Conservation (phyloP, 2,888 invertebrate species). For the Pomacea canaliculata region DNA sequence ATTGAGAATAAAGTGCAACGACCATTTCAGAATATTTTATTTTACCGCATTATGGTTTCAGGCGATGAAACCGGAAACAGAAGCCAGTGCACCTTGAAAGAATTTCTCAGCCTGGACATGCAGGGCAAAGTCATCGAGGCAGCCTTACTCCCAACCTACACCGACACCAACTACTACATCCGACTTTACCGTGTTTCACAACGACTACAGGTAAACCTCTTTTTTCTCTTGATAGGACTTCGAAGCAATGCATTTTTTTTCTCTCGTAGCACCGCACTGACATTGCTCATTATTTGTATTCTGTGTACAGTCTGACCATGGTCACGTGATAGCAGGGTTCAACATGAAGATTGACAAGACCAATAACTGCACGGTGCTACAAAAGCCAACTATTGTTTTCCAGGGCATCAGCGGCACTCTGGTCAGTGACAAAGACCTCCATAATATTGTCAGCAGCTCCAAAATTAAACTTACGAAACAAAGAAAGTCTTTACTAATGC, state of each 20-base stretch:
- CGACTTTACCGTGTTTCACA: constrained; percentile 79
- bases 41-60: background rate
- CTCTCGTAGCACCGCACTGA: too few species aligned
- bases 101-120: constrained; percentile 77
- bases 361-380: constrained; percentile 72
- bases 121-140: constrained; percentile 77
- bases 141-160: constrained; percentile 75
- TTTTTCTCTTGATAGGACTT: too few species aligned
- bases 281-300: too few species aligned
- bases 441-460: too few species aligned
- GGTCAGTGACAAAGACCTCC: constrained; percentile 37
- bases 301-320: constrained; percentile 78
- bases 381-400: constrained; percentile 76
- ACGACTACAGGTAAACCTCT: constrained; percentile 53
- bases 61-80: constrained; percentile 28
- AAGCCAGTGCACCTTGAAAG: constrained; percentile 17
- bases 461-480: too few species aligned
- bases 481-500: too few species aligned
- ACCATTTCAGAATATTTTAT: too few species aligned
- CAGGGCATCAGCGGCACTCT: constrained; percentile 74
- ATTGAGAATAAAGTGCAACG: background rate
- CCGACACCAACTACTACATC: constrained; percentile 71
- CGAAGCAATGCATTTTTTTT: background rate
- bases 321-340: constrained; percentile 83
- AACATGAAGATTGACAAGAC: constrained; percentile 74